Percentiles rank a stretch among this genome's conserved stretches.
Conservation (phyloP, 92 coral and sea anemone species). For the Pocillopora meandrina region DNA sequence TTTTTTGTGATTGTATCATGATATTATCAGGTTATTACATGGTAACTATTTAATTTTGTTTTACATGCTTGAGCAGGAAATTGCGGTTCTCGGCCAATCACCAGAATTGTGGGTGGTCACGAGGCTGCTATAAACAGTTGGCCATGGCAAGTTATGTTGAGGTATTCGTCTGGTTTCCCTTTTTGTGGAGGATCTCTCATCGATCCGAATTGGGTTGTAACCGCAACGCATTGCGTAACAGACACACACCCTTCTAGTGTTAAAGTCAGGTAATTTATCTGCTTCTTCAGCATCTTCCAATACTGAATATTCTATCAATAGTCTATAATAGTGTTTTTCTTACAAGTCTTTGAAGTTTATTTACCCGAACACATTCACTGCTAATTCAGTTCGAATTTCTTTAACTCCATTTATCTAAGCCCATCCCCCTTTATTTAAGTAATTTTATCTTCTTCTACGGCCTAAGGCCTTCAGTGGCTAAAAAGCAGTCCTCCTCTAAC, state of each 20-base stretch:
- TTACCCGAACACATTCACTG: too few species aligned
- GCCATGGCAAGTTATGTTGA: constrained; percentile 52
- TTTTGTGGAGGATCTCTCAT: constrained; percentile 58
- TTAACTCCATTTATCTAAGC: too few species aligned
- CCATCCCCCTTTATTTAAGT: too few species aligned
- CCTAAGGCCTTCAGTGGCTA: neutral
- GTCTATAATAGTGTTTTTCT: too few species aligned
- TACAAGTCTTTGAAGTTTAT: too few species aligned
- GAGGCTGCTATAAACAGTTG: constrained; percentile 51
- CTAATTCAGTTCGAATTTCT: too few species aligned
- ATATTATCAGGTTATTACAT: neutral
- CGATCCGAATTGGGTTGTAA: constrained; percentile 50
- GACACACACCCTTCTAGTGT: neutral
- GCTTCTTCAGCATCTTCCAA: neutral
- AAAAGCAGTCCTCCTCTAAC: neutral
- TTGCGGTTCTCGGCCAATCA: constrained; percentile 45
- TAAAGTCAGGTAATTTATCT: constrained; percentile 22
- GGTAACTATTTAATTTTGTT: neutral
- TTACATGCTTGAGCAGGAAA: neutral
- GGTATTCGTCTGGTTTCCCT: constrained; percentile 36
- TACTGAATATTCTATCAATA: too few species aligned
- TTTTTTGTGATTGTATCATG: too few species aligned
- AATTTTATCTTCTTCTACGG: too few species aligned
- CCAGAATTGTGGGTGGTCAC: constrained; percentile 54
- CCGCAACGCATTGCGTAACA: constrained; percentile 42